These are phyloP conservation scores for Caenorhabditis plicata DNA, from an alignment of 2,888 invertebrate genomes.

Conservation along the genomic window DNA sequence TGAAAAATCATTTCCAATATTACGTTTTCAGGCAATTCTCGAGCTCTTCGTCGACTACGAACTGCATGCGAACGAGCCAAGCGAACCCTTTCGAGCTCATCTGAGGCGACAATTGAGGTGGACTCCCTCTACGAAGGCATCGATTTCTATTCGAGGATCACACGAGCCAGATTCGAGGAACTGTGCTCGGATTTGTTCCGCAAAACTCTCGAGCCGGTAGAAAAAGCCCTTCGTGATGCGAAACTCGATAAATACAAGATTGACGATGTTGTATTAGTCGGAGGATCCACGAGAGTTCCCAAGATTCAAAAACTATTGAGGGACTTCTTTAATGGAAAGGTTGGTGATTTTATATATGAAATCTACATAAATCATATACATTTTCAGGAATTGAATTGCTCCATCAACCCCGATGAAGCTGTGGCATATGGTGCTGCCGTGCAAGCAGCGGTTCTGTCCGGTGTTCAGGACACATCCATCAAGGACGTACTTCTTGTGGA, in stretches of 20 bases:
- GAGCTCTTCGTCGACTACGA: slow-evolving; percentile 83
- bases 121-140: slow-evolving; percentile 91
- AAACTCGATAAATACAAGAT: slow-evolving; percentile 82
- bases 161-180: slow-evolving; percentile 95
- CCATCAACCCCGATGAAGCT: slow-evolving; percentile 92
- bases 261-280: slow-evolving; percentile 72
- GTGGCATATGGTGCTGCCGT: slow-evolving; percentile 84
- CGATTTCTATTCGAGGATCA: slow-evolving; percentile 92
- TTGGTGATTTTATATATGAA: slow-evolving; percentile 28
- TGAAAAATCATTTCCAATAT: too few relatives aligned
- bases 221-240: slow-evolving; percentile 90
- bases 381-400: slow-evolving; percentile 79
- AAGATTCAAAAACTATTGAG: slow-evolving; percentile 94
- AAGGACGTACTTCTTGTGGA: slow-evolving; percentile 75
- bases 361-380: not conserved
- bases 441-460: slow-evolving; percentile 38
- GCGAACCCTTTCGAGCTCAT: slow-evolving; percentile 71
- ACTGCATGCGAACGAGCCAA: slow-evolving; percentile 80
- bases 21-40: slow-evolving; percentile 81
- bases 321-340: slow-evolving; percentile 80
- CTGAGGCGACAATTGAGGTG: slow-evolving; percentile 77
- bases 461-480: slow-evolving; percentile 31
- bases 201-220: slow-evolving; percentile 92
- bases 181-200: slow-evolving; percentile 93
- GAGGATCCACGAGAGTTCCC: slow-evolving; percentile 94